phyloP scores from a whole-genome alignment of 2,113 vertebrate species.

The Phoxinus phoxinus region DNA sequence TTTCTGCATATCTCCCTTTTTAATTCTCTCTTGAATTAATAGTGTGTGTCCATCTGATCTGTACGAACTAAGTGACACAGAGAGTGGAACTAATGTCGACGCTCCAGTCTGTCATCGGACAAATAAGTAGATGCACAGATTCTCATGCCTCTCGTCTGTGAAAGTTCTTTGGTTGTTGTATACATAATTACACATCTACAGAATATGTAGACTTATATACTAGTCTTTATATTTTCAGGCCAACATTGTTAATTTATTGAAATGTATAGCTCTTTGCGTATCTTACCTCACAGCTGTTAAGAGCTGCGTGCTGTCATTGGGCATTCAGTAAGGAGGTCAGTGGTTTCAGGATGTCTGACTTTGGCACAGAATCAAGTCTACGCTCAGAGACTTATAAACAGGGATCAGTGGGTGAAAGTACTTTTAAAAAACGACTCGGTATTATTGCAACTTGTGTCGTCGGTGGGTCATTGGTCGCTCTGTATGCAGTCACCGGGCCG shows the following conservation, averaged over 20 bases:
- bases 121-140: background rate
- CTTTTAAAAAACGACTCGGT: slow-evolving; percentile 71
- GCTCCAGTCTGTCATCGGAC: background rate
- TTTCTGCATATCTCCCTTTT: background rate
- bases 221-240: background rate
- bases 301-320: slow-evolving; percentile 2
- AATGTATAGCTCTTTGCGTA: background rate
- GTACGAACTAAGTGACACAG: background rate
- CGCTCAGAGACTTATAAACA: background rate
- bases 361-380: slow-evolving; percentile 46
- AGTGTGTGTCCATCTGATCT: background rate
- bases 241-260: background rate
- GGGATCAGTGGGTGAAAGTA: rapidly evolving
- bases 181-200: background rate
- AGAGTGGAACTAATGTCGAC: slow-evolving; percentile 18
- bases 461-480: slow-evolving; percentile 79
- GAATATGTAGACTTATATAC: background rate
- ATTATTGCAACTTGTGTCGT: slow-evolving; percentile 75
- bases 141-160: background rate
- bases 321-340: background rate
- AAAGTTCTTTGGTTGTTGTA: background rate
- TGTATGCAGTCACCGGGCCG: slow-evolving; percentile 83
- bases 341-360: slow-evolving; percentile 31
- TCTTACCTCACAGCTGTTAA: background rate
- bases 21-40: background rate